These are phyloP conservation scores for Geotrypetes seraphini DNA, from an alignment of 2,797 vertebrate species.

Conservation along the genomic window DNA sequence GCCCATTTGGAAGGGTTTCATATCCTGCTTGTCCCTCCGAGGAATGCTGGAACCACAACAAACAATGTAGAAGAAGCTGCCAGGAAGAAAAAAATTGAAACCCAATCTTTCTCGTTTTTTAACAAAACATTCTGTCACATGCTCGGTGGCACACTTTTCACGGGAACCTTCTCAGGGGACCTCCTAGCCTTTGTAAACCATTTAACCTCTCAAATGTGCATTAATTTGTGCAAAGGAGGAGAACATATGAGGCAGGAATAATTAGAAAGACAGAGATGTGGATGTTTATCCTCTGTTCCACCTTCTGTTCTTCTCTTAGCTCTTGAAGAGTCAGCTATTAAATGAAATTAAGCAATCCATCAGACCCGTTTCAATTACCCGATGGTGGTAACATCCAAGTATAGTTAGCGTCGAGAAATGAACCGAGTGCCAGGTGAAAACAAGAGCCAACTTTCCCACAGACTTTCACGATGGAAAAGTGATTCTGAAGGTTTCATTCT, in stretches of 20 bases:
- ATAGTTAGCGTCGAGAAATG: slow-evolving; percentile 71
- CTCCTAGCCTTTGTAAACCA: slow-evolving; percentile 24
- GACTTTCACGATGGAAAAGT: slow-evolving; percentile 25
- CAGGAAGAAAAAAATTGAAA: not conserved
- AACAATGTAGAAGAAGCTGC: not conserved
- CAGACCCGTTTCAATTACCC: slow-evolving; percentile 90
- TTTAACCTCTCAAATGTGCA: slow-evolving; percentile 14
- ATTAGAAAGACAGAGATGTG: slow-evolving; percentile 60
- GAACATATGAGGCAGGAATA: slow-evolving; percentile 43
- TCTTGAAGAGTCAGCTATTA: slow-evolving; percentile 80
- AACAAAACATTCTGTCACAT: slow-evolving; percentile 1
- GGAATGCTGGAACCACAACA: not conserved
- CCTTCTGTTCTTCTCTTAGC: slow-evolving; percentile 81
- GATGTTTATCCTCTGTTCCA: slow-evolving; percentile 53
- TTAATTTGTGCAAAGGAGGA: slow-evolving; percentile 33
- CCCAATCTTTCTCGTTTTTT: not conserved
- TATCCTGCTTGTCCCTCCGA: not conserved
- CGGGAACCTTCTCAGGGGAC: slow-evolving; percentile 8
- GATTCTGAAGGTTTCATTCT: slow-evolving; percentile 24
- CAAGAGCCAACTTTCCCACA: slow-evolving; percentile 44
- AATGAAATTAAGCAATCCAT: slow-evolving; percentile 90
- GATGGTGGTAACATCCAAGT: slow-evolving; percentile 80
- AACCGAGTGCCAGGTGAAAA: slow-evolving; percentile 44
- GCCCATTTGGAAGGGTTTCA: too few species aligned
- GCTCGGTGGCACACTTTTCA: slow-evolving; percentile 4